Evolutionary conservation across 2,797 vertebrate species (phyloP).

Genomic region (Gila robusta): DNA sequence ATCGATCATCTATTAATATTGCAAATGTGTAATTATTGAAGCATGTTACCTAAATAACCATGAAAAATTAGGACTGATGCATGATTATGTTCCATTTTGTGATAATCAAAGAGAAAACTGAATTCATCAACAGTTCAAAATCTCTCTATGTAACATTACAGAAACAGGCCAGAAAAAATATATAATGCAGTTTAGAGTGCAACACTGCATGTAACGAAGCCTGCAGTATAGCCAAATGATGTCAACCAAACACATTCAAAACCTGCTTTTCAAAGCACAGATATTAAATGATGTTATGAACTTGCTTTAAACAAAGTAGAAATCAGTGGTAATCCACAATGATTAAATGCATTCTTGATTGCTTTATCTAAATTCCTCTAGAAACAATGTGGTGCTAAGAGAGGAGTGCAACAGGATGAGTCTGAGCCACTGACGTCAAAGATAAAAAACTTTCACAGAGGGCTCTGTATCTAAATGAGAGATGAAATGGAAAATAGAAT

Average conservation of each 20-base stretch:
- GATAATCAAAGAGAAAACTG: background rate
- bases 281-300: background rate
- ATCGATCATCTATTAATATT: background rate
- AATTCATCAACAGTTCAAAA: background rate
- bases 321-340: constrained; percentile 43
- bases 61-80: background rate
- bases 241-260: background rate
- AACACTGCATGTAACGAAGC: background rate
- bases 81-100: background rate
- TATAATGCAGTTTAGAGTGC: background rate
- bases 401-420: constrained; percentile 16
- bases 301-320: constrained; percentile 27
- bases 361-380: constrained; percentile 9
- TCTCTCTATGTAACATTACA: background rate
- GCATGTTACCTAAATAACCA: too few species aligned
- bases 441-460: constrained; percentile 22
- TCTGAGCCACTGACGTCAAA: constrained; percentile 8
- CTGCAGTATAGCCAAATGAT: background rate
- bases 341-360: constrained; percentile 38
- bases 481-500: constrained; percentile 29
- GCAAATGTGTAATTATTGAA: background rate
- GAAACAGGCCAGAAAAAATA: background rate
- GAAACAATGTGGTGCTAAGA: constrained; percentile 4
- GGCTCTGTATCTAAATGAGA: constrained; percentile 31
- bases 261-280: background rate